phyloP scores from a whole-genome alignment of 2,797 vertebrate genomes.

The Semaprochilodus insignis region DNA sequence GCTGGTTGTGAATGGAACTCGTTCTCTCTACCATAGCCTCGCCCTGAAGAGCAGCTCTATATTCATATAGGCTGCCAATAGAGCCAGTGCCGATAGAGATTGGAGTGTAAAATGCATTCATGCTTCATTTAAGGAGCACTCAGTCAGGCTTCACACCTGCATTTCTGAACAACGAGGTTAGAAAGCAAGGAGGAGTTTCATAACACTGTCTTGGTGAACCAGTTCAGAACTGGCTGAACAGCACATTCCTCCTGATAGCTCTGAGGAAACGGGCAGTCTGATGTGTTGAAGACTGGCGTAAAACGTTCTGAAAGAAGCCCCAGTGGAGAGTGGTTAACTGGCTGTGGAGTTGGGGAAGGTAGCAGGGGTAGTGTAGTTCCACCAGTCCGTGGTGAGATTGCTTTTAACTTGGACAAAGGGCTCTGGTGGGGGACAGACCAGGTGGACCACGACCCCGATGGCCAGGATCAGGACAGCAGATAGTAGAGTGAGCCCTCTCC shows the following conservation, averaged over 20 bases:
- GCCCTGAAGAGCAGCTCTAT: neutral
- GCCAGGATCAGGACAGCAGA: conserved; percentile 45
- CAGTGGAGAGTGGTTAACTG: conserved; percentile 30
- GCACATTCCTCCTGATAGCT: neutral
- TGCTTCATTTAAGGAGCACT: neutral
- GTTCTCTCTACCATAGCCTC: neutral
- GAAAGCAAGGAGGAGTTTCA: neutral
- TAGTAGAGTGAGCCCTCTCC: conserved; percentile 67
- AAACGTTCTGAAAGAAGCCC: neutral
- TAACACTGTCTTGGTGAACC: conserved; percentile 16
- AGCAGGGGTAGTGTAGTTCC: conserved; percentile 63
- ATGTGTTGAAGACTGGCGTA: neutral
- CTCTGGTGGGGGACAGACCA: conserved; percentile 71
- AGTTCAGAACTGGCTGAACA: conserved; percentile 9
- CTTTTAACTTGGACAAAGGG: conserved; percentile 3
- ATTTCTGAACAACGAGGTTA: neutral
- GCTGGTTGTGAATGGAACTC: neutral
- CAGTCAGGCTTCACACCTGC: neutral
- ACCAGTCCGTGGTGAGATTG: conserved; percentile 69
- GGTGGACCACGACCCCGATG: conserved; percentile 74
- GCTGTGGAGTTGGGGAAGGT: conserved; percentile 33
- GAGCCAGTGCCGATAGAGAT: neutral
- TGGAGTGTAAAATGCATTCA: conserved; percentile 4
- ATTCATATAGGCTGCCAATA: neutral
- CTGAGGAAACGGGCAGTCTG: neutral